Evolutionary conservation across 2,888 invertebrate genomes (phyloP).

Genomic region (Luperina nickerlii): DNA sequence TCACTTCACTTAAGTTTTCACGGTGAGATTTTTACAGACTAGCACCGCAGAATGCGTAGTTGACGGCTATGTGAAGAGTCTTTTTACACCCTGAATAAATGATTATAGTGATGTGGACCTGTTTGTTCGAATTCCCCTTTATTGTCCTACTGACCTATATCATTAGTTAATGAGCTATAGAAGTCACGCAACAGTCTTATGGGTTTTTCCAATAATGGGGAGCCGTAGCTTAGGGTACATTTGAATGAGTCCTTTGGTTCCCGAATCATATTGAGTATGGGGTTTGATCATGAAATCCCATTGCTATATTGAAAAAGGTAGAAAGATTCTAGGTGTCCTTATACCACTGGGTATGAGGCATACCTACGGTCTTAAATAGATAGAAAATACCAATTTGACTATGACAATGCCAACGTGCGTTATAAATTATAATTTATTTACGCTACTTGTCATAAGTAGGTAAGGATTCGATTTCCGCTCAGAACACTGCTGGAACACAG

Average conservation of each 20-base stretch:
- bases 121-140: constrained; percentile 2
- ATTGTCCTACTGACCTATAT: constrained; percentile 49
- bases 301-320: neutral
- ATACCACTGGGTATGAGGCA: neutral
- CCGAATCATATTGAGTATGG: neutral
- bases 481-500: neutral
- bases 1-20: too few species aligned
- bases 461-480: neutral
- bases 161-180: neutral
- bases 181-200: constrained; percentile 23
- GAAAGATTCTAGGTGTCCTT: neutral
- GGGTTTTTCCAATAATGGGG: constrained; percentile 4
- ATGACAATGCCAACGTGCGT: neutral
- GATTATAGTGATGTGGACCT: neutral
- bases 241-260: neutral
- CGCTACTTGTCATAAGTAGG: neutral
- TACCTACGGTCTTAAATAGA: too few species aligned
- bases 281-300: neutral
- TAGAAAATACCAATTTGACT: neutral
- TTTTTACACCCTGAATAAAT: neutral
- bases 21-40: too few species aligned
- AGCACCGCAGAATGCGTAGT: neutral
- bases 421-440: neutral
- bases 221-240: neutral
- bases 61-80: neutral